Percentiles rank a stretch among this genome's conserved stretches.
Conservation (phyloP, 1,140 invertebrate species). For the Lasaia peninsularis region DNA sequence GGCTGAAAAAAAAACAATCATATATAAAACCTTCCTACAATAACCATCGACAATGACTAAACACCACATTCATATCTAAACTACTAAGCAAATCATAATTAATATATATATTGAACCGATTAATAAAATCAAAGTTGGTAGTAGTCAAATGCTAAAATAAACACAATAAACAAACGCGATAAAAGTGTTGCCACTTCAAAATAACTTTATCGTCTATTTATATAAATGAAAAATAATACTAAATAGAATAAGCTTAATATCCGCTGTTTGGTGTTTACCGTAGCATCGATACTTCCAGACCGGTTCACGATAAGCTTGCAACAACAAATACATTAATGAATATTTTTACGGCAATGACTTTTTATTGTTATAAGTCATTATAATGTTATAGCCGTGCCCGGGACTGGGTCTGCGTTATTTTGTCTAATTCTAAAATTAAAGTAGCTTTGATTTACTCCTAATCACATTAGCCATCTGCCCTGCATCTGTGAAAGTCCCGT, state of each 20-base stretch:
- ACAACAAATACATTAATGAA: conserved; percentile 23
- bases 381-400: too few species aligned
- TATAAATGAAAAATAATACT: conserved; percentile 22
- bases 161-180: conserved; percentile 26
- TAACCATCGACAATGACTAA: too few species aligned
- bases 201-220: conserved; percentile 20
- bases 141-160: conserved; percentile 28
- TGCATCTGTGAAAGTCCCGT: too few species aligned
- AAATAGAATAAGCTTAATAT: conserved; percentile 16
- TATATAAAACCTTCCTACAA: too few species aligned
- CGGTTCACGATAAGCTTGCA: conserved; percentile 80
- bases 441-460: too few species aligned
- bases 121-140: conserved; percentile 18
- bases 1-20: conserved; percentile 72
- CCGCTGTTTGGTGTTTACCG: conserved; percentile 69
- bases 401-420: too few species aligned
- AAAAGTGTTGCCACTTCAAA: conserved; percentile 23
- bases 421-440: too few species aligned
- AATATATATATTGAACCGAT: neutral
- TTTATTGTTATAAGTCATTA: too few species aligned
- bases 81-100: too few species aligned
- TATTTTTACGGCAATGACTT: neutral
- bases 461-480: too few species aligned
- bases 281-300: conserved; percentile 81
- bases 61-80: too few species aligned